Evolutionary conservation across 1,140 invertebrate species (phyloP).

Genomic region (Acromyrmex charruanus): DNA sequence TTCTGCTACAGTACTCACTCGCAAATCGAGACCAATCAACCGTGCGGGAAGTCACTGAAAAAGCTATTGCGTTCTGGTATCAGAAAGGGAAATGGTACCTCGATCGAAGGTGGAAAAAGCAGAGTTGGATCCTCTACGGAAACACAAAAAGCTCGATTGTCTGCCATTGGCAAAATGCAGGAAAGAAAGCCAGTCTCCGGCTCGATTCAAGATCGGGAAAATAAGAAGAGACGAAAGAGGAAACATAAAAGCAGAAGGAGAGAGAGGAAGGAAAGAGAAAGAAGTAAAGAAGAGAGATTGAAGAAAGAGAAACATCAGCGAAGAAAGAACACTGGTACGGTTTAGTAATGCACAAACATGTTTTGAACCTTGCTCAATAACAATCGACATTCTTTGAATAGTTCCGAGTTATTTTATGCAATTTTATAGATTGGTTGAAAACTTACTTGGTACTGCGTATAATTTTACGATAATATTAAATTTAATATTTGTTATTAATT

Average conservation of each 20-base stretch:
- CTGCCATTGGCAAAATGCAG: slow-evolving; percentile 69
- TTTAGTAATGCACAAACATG: slow-evolving; percentile 56
- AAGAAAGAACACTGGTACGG: slow-evolving; percentile 74
- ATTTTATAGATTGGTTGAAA: background rate
- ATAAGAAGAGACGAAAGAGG: slow-evolving; percentile 82
- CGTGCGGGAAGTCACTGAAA: slow-evolving; percentile 82
- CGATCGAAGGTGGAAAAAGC: slow-evolving; percentile 75
- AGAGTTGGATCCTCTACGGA: slow-evolving; percentile 76
- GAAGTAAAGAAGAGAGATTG: slow-evolving; percentile 78
- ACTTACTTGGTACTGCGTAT: background rate
- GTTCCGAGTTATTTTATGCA: slow-evolving; percentile 13
- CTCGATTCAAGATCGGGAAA: slow-evolving; percentile 76
- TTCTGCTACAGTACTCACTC: slow-evolving; percentile 74
- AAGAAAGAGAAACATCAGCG: slow-evolving; percentile 85
- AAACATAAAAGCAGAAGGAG: slow-evolving; percentile 81
- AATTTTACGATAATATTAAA: background rate
- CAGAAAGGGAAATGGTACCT: slow-evolving; percentile 79
- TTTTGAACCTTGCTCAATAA: slow-evolving; percentile 51
- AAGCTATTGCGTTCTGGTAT: slow-evolving; percentile 82
- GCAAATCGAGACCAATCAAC: slow-evolving; percentile 82
- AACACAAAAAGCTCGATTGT: slow-evolving; percentile 71
- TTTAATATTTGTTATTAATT: slow-evolving; percentile 5
- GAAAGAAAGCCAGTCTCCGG: slow-evolving; percentile 76
- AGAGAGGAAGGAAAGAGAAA: slow-evolving; percentile 80
- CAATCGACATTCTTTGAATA: slow-evolving; percentile 48